A percentile compares a stretch with the other conserved stretches of the same genome.
Conservation (phyloP, 2,113 vertebrate genomes). For the Vulpes lagopus region DNA sequence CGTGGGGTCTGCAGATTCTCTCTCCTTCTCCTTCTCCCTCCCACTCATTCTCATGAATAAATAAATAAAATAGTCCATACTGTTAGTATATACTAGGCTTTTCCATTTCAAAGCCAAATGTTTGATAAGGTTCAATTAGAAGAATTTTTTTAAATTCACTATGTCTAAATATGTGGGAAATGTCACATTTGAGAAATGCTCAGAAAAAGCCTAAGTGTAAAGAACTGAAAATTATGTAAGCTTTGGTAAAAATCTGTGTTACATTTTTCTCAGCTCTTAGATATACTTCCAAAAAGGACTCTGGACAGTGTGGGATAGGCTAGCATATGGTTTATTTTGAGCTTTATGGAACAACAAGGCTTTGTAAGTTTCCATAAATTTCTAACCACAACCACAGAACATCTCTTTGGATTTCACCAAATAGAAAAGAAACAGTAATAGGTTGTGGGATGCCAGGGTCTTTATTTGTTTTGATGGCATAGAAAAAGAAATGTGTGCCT, state of each 20-base stretch:
- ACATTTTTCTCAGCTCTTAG: slow-evolving; percentile 37
- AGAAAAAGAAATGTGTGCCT: neutral
- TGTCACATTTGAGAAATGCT: slow-evolving; percentile 1
- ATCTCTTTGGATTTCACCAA: slow-evolving; percentile 54
- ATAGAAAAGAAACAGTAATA: slow-evolving; percentile 51
- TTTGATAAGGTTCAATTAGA: slow-evolving; percentile 28
- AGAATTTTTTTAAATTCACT: neutral
- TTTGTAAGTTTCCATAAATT: slow-evolving; percentile 68
- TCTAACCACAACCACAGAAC: neutral
- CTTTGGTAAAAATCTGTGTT: slow-evolving; percentile 49
- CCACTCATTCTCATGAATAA: neutral
- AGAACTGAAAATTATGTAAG: neutral
- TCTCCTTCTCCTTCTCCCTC: neutral
- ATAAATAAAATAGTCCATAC: neutral
- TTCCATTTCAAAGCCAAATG: slow-evolving; percentile 56
- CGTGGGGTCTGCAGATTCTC: neutral
- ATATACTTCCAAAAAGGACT: slow-evolving; percentile 46
- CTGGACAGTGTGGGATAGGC: neutral
- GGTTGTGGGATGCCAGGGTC: neutral
- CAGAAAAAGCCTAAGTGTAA: slow-evolving; percentile 13
- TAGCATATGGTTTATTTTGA: slow-evolving; percentile 54
- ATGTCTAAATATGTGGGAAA: neutral
- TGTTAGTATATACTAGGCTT: neutral
- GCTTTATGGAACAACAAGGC: slow-evolving; percentile 44
- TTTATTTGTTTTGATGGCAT: slow-evolving; percentile 35